Evolutionary conservation across 2,797 vertebrate species (phyloP).

Genomic region (Rallus crepitans): DNA sequence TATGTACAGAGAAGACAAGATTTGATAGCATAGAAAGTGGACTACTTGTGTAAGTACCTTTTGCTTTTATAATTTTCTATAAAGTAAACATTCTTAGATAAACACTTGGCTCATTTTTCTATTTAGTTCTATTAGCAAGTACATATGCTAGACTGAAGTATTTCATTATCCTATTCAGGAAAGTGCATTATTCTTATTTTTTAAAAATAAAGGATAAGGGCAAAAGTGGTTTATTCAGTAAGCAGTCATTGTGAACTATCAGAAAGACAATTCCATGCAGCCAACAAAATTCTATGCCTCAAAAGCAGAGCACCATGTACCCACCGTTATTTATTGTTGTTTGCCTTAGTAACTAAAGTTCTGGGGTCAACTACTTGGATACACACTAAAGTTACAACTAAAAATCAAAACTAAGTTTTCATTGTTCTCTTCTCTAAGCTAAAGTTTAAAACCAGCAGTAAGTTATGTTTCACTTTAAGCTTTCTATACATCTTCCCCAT

Average conservation of each 20-base stretch:
- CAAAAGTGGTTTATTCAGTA: not conserved
- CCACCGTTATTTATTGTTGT: not conserved
- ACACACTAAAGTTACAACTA: not conserved
- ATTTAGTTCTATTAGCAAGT: not conserved
- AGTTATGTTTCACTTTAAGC: not conserved
- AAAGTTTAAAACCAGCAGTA: not conserved
- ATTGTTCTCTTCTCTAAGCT: not conserved
- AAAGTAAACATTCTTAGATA: not conserved
- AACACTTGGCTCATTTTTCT: not conserved
- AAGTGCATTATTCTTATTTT: not conserved
- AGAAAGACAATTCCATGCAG: not conserved
- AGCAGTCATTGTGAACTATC: not conserved
- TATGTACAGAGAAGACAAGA: conserved; percentile 67
- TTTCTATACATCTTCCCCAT: not conserved
- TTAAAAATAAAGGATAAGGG: not conserved
- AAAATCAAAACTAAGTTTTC: not conserved
- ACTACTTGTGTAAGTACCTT: not conserved
- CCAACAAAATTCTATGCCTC: not conserved
- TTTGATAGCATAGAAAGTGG: not conserved
- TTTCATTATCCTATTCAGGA: not conserved
- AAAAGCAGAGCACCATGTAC: not conserved
- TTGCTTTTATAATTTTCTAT: not conserved
- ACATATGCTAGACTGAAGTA: not conserved
- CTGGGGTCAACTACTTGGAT: not conserved
- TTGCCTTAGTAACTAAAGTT: not conserved